Evolutionary conservation across 2,797 vertebrate species (phyloP).

Genomic region (Euthynnus affinis): DNA sequence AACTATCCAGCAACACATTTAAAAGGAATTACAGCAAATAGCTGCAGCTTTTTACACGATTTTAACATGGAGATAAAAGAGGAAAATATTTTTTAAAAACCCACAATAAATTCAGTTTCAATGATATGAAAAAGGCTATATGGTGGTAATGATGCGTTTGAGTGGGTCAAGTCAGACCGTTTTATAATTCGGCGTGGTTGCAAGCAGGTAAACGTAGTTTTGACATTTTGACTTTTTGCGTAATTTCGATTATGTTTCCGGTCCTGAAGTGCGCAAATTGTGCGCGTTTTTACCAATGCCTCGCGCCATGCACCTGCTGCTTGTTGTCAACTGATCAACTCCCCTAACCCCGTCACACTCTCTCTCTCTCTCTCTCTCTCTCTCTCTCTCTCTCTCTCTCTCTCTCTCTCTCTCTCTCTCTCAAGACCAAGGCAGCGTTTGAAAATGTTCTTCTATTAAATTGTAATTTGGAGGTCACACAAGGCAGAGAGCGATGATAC

Average conservation of each 20-base stretch:
- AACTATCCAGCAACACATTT: constrained; percentile 23
- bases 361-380: constrained; percentile 4
- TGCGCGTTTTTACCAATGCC: constrained; percentile 34
- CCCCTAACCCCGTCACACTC: constrained; percentile 3
- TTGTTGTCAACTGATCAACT: constrained; percentile 55
- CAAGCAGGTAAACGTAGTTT: constrained; percentile 3
- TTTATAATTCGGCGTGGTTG: neutral
- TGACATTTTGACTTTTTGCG: constrained; percentile 12
- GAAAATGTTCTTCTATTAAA: constrained; percentile 90
- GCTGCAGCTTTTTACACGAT: neutral
- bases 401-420: constrained; percentile 5
- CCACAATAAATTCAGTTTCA: neutral
- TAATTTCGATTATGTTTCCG: constrained; percentile 17
- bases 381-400: constrained; percentile 27
- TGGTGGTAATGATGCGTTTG: neutral
- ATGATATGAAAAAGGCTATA: neutral
- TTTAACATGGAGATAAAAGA: neutral
- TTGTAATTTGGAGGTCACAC: constrained; percentile 88
- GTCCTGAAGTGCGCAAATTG: constrained; percentile 32
- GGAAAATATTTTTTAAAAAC: neutral
- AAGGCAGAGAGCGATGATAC: constrained; percentile 89
- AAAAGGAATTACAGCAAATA: constrained; percentile 13
- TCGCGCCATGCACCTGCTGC: constrained; percentile 66
- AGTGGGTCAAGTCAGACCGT: neutral
- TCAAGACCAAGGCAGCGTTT: constrained; percentile 82